These are phyloP conservation scores for Uloborus plumipes DNA, from an alignment of 2,888 invertebrate species.

Conservation along the genomic window DNA sequence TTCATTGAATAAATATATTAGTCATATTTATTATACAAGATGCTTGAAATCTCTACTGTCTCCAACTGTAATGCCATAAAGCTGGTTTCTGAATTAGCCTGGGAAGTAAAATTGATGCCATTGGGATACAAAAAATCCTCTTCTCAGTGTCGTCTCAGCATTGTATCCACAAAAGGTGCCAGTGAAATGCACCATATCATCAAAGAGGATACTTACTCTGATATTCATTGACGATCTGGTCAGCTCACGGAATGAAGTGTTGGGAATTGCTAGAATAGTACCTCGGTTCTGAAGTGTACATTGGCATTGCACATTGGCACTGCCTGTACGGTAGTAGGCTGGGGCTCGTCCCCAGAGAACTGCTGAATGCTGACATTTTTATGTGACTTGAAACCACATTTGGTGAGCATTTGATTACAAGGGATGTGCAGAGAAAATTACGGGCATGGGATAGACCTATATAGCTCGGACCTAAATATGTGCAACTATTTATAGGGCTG, in stretches of 20 bases:
- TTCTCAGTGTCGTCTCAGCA: no score
- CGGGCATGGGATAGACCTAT: not conserved
- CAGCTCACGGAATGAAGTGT: not conserved
- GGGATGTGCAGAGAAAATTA: not conserved
- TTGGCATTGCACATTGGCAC: not conserved
- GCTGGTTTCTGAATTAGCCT: not conserved
- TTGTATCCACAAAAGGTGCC: not conserved
- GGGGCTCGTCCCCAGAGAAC: not conserved
- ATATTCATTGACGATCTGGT: conserved; percentile 2
- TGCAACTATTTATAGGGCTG: not conserved
- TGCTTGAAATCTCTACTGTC: conserved; percentile 4
- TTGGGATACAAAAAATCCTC: no score
- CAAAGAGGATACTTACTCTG: conserved; percentile 1
- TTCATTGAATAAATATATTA: conserved; percentile 1
- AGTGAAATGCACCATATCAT: not conserved
- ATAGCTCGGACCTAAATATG: not conserved
- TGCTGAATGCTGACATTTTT: not conserved
- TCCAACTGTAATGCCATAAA: conserved; percentile 1
- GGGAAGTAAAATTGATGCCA: no score
- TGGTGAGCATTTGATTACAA: not conserved
- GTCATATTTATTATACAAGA: conserved; percentile 1
- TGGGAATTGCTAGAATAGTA: not conserved
- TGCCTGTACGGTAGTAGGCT: not conserved
- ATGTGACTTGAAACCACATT: not conserved
- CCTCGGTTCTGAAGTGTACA: not conserved